Base-by-base conservation (phyloP, 2,888 invertebrate genomes). In the Limnephilus rhombicus region DNA sequence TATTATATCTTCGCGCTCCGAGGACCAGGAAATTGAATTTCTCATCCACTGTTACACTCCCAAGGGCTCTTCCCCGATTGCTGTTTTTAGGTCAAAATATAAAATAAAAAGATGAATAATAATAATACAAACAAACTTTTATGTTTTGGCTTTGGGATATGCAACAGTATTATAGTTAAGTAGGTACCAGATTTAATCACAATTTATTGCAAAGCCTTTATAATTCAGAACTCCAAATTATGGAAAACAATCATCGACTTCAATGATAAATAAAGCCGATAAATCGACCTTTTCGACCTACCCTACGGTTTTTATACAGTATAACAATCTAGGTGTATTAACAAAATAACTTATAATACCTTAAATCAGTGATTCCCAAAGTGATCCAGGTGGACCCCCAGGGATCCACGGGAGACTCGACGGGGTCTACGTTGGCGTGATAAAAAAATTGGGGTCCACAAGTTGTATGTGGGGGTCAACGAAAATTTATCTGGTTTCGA, bases 11-110 rank as follows among this genome's bases (percentile, higher is more conserved):
- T 93, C 88, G 92, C 91, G 93, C 93, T 93, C 82, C 68, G 83
- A 90, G 88, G 90, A 90, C 91, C 93, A 93, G 93, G 93, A 93
- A 93, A 93, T 93, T 93, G 93, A 93, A 93, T 93, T 93, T 92
- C 86, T 80, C 90, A 86, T 82, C 88, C 89, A 90, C 34, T 34
- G 82, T 82, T 82, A 82, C 82, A 31, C 82, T 34, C 82, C 68
- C 82, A 82, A 82, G 82, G 82, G 82, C 18, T 82, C 31, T 82
- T 34, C 34, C 24, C 24, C 68, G 68, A 68, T 24, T 68, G 68
- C 68, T 68, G 68, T 68, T 68, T 53, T 68, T 24, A 68, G 68
- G n/a, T 68, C 24, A n/a, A n/a, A 18, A 5, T 68, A 18, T 68
- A 7, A 7, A 7, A 24, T 68, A 24, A n/a, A 24, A 9, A 24